Percentiles rank a stretch among this genome's conserved stretches.
Evolutionary conservation across 1,140 invertebrate species (phyloP).

Genomic region (Ceratitis capitata): DNA sequence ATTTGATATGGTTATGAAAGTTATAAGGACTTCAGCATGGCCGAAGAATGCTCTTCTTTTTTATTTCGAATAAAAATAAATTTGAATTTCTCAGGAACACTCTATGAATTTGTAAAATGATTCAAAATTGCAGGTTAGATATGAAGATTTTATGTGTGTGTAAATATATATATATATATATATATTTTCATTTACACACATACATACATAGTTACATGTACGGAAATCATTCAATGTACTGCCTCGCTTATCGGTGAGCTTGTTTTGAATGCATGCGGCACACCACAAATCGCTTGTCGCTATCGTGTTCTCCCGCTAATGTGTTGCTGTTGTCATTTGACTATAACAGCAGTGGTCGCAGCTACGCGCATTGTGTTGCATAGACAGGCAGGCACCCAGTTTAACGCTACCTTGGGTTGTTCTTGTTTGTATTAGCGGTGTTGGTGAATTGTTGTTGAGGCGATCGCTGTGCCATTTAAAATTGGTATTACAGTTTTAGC

Average conservation of each 20-base stretch:
- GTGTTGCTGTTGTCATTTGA: slow-evolving; percentile 17
- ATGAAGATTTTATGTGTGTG: too few relatives aligned
- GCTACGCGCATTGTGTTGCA: not conserved
- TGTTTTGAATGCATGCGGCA: slow-evolving; percentile 15
- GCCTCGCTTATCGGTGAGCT: slow-evolving; percentile 19
- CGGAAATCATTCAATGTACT: not conserved
- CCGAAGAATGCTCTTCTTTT: too few relatives aligned
- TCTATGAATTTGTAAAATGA: too few relatives aligned
- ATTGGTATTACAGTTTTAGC: not conserved
- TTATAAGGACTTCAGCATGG: too few relatives aligned
- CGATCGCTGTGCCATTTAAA: not conserved
- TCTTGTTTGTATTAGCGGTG: not conserved
- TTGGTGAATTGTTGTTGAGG: not conserved
- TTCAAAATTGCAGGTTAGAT: too few relatives aligned
- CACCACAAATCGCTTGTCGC: slow-evolving; percentile 27
- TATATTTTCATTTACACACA: too few relatives aligned
- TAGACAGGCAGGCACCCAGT: too few relatives aligned
- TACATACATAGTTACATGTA: too few relatives aligned
- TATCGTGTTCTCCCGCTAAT: not conserved
- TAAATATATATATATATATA: too few relatives aligned
- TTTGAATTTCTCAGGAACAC: too few relatives aligned
- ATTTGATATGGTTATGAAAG: too few relatives aligned
- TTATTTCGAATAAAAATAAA: too few relatives aligned
- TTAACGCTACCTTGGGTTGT: not conserved
- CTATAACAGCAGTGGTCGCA: not conserved